Conservation (phyloP, 2,888 invertebrate species). For the Myopa tessellatipennis region DNA sequence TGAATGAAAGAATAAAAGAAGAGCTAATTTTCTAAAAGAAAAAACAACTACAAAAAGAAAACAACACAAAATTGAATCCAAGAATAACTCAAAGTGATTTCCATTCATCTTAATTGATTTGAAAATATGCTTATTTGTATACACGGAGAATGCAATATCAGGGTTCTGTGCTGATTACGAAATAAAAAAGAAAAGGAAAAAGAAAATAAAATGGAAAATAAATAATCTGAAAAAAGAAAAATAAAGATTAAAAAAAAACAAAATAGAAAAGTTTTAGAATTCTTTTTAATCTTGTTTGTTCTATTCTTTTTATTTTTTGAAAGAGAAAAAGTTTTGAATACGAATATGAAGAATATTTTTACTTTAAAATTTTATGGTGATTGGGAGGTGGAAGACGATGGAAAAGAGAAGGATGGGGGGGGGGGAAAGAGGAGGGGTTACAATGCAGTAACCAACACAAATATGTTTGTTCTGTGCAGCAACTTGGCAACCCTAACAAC, state of each 20-base stretch:
- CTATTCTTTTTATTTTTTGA: too few species aligned
- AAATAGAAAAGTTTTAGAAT: background rate
- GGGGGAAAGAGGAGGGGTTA: background rate
- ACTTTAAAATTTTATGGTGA: background rate
- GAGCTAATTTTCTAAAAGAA: background rate
- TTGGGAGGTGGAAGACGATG: background rate
- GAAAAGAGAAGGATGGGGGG: background rate
- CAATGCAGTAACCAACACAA: background rate
- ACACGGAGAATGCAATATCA: too few species aligned
- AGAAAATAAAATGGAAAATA: too few species aligned
- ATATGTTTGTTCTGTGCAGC: background rate
- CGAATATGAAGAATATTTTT: slow-evolving; percentile 1
- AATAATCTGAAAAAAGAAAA: too few species aligned
- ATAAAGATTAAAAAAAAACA: background rate
- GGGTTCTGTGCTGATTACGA: too few species aligned
- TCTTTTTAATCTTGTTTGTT: background rate
- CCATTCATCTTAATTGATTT: slow-evolving; percentile 3
- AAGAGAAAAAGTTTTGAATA: background rate
- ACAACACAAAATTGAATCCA: background rate
- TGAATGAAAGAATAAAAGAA: background rate
- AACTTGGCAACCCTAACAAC: slow-evolving; percentile 13
- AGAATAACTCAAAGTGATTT: background rate
- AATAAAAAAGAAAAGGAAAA: too few species aligned
- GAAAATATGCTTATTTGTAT: background rate
- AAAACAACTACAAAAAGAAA: background rate